Percentiles rank a stretch among this genome's conserved stretches.
These are phyloP conservation scores for Leucoma salicis DNA, from an alignment of 2,888 invertebrate genomes.

Conservation along the genomic window DNA sequence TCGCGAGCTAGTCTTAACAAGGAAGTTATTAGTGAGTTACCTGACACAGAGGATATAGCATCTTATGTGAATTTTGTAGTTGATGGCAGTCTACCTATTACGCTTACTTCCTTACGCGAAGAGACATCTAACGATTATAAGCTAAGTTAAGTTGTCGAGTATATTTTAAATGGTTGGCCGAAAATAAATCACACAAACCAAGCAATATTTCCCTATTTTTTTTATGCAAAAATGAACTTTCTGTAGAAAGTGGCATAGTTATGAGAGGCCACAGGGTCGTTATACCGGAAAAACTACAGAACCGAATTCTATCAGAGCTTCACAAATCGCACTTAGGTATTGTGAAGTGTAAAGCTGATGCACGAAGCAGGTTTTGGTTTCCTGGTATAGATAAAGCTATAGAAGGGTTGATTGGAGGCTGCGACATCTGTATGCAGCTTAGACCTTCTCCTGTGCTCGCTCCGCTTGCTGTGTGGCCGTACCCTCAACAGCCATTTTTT, in stretches of 20 bases:
- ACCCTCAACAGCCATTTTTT: background rate
- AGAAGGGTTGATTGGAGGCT: conserved; percentile 1
- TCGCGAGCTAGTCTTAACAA: background rate
- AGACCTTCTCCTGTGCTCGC: conserved; percentile 5
- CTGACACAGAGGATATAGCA: background rate
- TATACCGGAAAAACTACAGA: background rate
- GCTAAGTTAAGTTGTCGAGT: background rate
- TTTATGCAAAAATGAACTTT: background rate
- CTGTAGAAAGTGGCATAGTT: background rate
- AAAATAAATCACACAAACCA: background rate
- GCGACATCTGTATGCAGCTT: background rate
- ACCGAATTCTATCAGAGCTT: background rate
- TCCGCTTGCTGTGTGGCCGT: background rate
- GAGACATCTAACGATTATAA: background rate
- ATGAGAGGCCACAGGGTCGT: conserved; percentile 1
- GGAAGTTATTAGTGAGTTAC: background rate
- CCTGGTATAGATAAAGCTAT: conserved; percentile 4
- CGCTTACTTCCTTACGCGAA: background rate
- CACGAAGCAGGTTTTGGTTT: conserved; percentile 7
- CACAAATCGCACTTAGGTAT: background rate
- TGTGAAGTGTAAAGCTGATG: conserved; percentile 3
- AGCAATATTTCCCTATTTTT: background rate
- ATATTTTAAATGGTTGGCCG: background rate
- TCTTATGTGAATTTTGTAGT: background rate
- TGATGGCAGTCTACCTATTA: background rate